Evolutionary conservation across 2,888 invertebrate genomes (phyloP), one percentile per base, ranked within the genome.

Genomic region (Yponomeuta sedellus): DNA sequence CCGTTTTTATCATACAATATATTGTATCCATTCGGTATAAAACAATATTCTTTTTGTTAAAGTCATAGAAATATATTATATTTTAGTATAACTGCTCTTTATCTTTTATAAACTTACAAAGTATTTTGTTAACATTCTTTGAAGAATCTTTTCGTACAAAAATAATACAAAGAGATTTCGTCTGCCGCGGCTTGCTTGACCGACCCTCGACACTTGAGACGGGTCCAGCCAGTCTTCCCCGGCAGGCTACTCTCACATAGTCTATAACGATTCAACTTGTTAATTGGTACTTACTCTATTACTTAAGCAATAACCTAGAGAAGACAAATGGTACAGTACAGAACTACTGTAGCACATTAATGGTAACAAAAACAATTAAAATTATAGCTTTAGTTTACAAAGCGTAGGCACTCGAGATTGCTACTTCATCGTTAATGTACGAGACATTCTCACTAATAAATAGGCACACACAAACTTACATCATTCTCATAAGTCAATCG

Each of bases 371-470:
- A 90, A 89, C 87, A 90, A 87, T 88, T 82, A 83, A 88, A 86
- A 81, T 80, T 83, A 83, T 79, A 88, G 84, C 88, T 90, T 89
- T 85, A 86, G 84, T 90, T 88, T 89, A 91, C 89, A 90, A 90
- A 90, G 91, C 91, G 86, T 90, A 91, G 91, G 91, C 91, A 91
- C 91, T 91, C 91, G 91, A 91, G 91, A 91, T 91, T 91, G 89
- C 91, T 89, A 88, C 85, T 87, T 88, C 83, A 84, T 77, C 82
- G 86, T 88, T 83, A 79, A 72, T 80, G 74, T 70, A 70, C 79
- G 83, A 86, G 79, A 80, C 90, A 87, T 86, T 87, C 90, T 87
- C 87, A 90, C 89, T 81, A 91, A 91, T 91, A 91, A 91, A 91
- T 91, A 91, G 87, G 76, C 80, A 77, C 85, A 59, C 28, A n/a